These are phyloP conservation scores for Corythoichthys intestinalis DNA, from an alignment of 2,113 vertebrate genomes.

Conservation along the genomic window DNA sequence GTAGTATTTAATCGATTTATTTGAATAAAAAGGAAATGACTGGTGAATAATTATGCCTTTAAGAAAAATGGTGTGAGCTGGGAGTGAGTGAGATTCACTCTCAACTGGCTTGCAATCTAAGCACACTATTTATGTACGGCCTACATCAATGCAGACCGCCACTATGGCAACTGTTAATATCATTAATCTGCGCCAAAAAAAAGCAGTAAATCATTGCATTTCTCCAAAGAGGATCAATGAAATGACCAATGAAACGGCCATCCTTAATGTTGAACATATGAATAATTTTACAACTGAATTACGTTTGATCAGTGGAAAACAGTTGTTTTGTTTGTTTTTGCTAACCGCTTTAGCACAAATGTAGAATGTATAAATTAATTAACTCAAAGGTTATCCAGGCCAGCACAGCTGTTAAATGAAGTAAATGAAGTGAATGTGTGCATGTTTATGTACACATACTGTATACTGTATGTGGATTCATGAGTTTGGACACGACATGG, in stretches of 20 bases:
- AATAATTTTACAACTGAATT: neutral
- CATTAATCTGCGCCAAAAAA: neutral
- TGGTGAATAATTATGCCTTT: neutral
- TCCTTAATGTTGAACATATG: neutral
- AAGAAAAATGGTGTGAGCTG: neutral
- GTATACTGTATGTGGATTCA: neutral
- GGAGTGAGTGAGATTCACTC: neutral
- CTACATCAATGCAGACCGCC: neutral
- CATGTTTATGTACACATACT: neutral
- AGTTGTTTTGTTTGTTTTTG: conserved; percentile 36
- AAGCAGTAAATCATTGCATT: neutral
- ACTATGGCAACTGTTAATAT: neutral
- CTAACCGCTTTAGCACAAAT: conserved; percentile 28
- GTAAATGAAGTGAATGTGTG: conserved; percentile 23
- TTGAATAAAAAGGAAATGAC: neutral
- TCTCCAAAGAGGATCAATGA: neutral
- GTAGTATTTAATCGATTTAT: too few relatives aligned
- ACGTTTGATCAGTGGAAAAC: conserved; percentile 18
- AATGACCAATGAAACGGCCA: neutral
- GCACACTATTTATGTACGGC: neutral
- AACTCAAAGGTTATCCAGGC: conserved; percentile 30
- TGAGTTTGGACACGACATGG: conserved; percentile 24
- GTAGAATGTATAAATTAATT: conserved; percentile 48
- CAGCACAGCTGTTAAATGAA: conserved; percentile 52
- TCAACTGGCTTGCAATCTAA: neutral